Conservation (phyloP, 2,797 vertebrate genomes). For the Emys orbicularis region DNA sequence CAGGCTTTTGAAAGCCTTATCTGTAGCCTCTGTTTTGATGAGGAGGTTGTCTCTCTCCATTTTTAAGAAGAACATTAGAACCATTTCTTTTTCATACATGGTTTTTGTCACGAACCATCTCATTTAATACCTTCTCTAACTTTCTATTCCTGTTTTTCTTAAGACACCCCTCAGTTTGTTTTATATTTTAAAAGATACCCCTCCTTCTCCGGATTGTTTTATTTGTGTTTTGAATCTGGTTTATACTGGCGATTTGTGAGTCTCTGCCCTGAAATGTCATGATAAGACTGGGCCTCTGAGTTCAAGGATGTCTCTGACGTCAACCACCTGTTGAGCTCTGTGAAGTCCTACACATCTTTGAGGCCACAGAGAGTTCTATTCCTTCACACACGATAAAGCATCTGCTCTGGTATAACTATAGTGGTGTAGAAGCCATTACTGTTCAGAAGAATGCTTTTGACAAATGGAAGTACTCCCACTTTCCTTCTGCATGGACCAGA, state of each 20-base stretch:
- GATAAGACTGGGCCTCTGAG: background rate
- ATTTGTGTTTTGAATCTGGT: no score
- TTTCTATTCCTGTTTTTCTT: background rate
- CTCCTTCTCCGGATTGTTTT: background rate
- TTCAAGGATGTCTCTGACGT: background rate
- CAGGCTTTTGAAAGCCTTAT: background rate
- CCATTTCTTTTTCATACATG: background rate
- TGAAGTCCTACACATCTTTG: accelerated
- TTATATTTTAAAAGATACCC: background rate
- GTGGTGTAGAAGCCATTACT: background rate
- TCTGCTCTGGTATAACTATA: accelerated
- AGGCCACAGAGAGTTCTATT: background rate
- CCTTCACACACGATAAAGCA: background rate
- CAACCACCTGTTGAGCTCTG: background rate
- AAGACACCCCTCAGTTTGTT: background rate
- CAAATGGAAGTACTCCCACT: constrained; percentile 43
- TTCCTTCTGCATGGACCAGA: constrained; percentile 56
- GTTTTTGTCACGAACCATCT: background rate
- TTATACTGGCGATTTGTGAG: background rate
- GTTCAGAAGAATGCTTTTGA: constrained; percentile 13
- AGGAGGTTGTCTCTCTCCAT: background rate
- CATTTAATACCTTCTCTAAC: background rate
- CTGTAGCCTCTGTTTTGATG: background rate
- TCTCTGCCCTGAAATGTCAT: background rate
- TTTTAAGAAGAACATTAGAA: background rate